Base-by-base conservation (phyloP, 23 tunicate genomes). In the Phallusia fumigata region DNA sequence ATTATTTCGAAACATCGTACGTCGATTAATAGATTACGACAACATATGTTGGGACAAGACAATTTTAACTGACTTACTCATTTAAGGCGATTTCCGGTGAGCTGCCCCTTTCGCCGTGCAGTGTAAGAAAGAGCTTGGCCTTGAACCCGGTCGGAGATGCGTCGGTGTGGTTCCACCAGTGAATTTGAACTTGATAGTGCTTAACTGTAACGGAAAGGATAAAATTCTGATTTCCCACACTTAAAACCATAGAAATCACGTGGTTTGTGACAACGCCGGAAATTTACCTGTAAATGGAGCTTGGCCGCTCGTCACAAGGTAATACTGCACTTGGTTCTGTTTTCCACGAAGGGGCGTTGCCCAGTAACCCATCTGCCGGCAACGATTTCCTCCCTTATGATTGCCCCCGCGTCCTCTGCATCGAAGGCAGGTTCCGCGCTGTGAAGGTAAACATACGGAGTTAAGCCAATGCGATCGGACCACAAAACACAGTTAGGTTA, bases 181-280 rank as follows among this genome's bases (percentile, higher is more conserved):
- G 98, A 35, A 93, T 88, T 85, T 80, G 92, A 32, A 93, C 87
- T 88, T 93, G 98, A 65, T 93, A 93, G 69, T 93, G 93, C 35
- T 93, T 88, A 2, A 86, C 93, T 93, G n/a, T n/a, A n/a, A n/a
- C n/a, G n/a, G n/a, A 86, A 30, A 88, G 72, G 32, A 64, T 64
- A 30, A 53, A 64, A 79, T 15, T 1, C 3, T 16, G 28, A 6
- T 22, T 22, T 6, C 1, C 8, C 11, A 1, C 26, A 58, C 28
- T 58, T 58, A 24, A 58, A 24, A 58, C 3, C 69, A 58, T n/a
- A 58, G 13, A 58, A 58, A 58, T 58, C 10, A 40, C 5, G 5
- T 58, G 69, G 69, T 8, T 11, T 58, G 3, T 1, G 13, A 58
- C 28, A 6, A 58, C 35, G 35, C 19, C n/a, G 30, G 35, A 26